These are phyloP conservation scores for Sebastolobus altivelis DNA, from an alignment of 2,797 vertebrate species.

Conservation along the genomic window DNA sequence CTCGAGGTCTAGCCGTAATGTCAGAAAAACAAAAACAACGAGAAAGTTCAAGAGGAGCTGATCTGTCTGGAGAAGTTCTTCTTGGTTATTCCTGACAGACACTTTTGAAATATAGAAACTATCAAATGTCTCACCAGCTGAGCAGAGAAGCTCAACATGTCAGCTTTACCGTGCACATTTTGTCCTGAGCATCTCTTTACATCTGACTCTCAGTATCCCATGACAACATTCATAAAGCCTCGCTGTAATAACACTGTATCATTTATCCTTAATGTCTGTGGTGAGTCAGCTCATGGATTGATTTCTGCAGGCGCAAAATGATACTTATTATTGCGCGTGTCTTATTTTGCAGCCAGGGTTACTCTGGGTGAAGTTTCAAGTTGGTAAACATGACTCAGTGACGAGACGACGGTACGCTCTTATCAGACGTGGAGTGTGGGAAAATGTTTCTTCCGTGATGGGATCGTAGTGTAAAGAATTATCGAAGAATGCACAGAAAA, in stretches of 20 bases:
- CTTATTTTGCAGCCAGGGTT: conserved; percentile 18
- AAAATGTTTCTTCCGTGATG: background rate
- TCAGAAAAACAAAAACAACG: background rate
- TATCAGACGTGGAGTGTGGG: background rate
- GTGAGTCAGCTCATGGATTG: conserved; percentile 20
- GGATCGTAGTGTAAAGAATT: background rate
- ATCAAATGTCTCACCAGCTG: conserved; percentile 40
- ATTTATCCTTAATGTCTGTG: conserved; percentile 33
- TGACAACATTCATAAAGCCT: conserved; percentile 35
- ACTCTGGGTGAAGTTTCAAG: conserved; percentile 24
- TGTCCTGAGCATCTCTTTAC: conserved; percentile 31
- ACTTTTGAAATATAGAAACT: conserved; percentile 32
- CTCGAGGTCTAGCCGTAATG: background rate
- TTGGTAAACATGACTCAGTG: conserved; percentile 15
- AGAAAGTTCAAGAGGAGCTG: background rate
- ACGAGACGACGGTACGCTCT: background rate
- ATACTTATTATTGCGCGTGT: conserved; percentile 14
- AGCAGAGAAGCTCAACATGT: conserved; percentile 20
- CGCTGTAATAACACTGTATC: conserved; percentile 25
- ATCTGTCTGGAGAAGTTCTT: background rate
- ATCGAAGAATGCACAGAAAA: conserved; percentile 10
- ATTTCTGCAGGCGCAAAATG: conserved; percentile 3
- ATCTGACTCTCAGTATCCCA: conserved; percentile 45
- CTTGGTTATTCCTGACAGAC: background rate
- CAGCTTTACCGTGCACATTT: conserved; percentile 49